phyloP scores from a whole-genome alignment of 2,113 vertebrate genomes.

The Ophthalmolycus amberensis region DNA sequence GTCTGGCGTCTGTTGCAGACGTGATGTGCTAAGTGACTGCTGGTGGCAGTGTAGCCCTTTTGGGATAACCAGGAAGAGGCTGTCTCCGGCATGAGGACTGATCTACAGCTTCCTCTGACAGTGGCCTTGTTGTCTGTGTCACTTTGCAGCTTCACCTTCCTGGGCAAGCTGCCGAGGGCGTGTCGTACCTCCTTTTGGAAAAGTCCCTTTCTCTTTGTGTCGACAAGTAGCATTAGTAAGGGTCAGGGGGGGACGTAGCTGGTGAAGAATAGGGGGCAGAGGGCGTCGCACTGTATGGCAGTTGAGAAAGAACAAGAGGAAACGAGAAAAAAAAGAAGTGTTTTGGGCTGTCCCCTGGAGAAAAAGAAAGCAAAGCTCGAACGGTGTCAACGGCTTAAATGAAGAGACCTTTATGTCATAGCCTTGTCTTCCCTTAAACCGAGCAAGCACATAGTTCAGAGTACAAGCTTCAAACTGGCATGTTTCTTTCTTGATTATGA shows the following conservation, averaged over 20 bases:
- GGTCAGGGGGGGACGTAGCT: slow-evolving; percentile 58
- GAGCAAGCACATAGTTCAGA: background rate
- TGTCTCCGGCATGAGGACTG: slow-evolving; percentile 39
- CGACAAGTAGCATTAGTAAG: slow-evolving; percentile 68
- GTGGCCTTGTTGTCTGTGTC: slow-evolving; percentile 71
- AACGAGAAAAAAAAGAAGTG: background rate
- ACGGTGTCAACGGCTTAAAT: slow-evolving; percentile 3
- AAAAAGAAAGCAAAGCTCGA: background rate
- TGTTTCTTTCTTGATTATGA: background rate
- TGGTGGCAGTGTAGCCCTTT: slow-evolving; percentile 54
- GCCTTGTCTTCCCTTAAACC: slow-evolving; percentile 27
- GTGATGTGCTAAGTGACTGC: slow-evolving; percentile 51
- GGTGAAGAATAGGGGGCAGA: slow-evolving; percentile 40
- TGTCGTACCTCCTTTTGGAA: slow-evolving; percentile 55
- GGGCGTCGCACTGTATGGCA: slow-evolving; percentile 37
- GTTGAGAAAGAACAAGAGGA: slow-evolving; percentile 28
- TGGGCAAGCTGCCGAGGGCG: slow-evolving; percentile 53
- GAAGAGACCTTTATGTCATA: slow-evolving; percentile 1
- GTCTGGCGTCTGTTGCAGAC: slow-evolving; percentile 19
- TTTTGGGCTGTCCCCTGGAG: slow-evolving; percentile 18
- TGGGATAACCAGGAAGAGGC: slow-evolving; percentile 45
- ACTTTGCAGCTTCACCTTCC: slow-evolving; percentile 67
- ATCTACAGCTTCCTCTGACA: slow-evolving; percentile 49
- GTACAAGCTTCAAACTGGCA: background rate
- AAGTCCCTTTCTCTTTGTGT: slow-evolving; percentile 47